phyloP scores from a whole-genome alignment of 2,113 vertebrate species.

The Oenanthe melanoleuca region DNA sequence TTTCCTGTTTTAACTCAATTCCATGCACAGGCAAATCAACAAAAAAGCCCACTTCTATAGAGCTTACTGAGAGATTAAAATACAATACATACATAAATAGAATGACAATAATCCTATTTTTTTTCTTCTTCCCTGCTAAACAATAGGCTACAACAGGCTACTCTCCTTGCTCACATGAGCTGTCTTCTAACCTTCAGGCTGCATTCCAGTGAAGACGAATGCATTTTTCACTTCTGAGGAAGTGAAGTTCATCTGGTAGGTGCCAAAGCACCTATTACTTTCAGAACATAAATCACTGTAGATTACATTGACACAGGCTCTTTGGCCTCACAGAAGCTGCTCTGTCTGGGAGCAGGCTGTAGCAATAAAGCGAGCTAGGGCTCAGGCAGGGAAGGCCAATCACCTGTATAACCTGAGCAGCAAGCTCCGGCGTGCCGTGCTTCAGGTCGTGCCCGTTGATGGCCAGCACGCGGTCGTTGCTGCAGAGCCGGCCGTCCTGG shows the following conservation, averaged over 20 bases:
- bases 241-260: not conserved
- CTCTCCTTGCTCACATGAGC: not conserved
- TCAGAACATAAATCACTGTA: not conserved
- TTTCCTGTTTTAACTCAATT: not conserved
- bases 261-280: not conserved
- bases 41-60: not conserved
- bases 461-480: constrained; percentile 91
- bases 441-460: constrained; percentile 95
- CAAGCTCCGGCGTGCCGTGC: constrained; percentile 93
- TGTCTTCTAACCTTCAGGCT: not conserved
- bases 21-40: not conserved
- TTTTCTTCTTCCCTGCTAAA: not conserved
- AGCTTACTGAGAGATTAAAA: not conserved
- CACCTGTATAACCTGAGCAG: constrained; percentile 98
- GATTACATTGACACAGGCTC: not conserved
- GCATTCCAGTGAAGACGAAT: not conserved
- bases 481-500: constrained; percentile 90
- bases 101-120: not conserved
- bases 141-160: not conserved
- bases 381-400: not conserved
- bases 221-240: not conserved
- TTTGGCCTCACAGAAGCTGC: not conserved
- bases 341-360: not conserved
- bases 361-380: not conserved
- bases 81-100: not conserved